Percentiles rank a stretch among this genome's conserved stretches.
Conservation (phyloP, 2,797 vertebrate genomes). For the Sarcoramphus papa region DNA sequence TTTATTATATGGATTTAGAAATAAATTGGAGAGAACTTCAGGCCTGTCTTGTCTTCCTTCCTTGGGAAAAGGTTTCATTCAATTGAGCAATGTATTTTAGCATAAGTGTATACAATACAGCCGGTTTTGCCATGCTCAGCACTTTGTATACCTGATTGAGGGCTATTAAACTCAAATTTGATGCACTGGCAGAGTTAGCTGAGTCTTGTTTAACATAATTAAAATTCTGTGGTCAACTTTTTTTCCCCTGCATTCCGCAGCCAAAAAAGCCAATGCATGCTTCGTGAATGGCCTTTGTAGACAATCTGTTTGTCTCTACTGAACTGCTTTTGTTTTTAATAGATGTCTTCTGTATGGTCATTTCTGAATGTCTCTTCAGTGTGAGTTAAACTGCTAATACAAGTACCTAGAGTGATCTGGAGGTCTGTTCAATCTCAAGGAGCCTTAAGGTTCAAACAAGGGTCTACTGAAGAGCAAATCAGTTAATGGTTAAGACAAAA, state of each 20-base stretch:
- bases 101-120: not conserved
- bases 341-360: slow-evolving; percentile 46
- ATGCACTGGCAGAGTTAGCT: slow-evolving; percentile 30
- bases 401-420: slow-evolving; percentile 69
- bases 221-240: slow-evolving; percentile 60
- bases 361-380: slow-evolving; percentile 72
- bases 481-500: slow-evolving; percentile 70
- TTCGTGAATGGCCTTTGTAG: slow-evolving; percentile 56
- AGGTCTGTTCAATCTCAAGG: slow-evolving; percentile 74
- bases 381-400: slow-evolving; percentile 60
- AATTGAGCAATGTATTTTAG: not conserved
- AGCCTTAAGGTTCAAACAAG: slow-evolving; percentile 68
- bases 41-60: not conserved
- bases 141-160: slow-evolving; percentile 47
- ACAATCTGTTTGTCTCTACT: slow-evolving; percentile 63
- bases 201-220: slow-evolving; percentile 61
- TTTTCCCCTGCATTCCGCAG: not conserved
- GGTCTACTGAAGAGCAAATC: slow-evolving; percentile 66
- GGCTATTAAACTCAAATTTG: slow-evolving; percentile 49
- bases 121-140: not conserved
- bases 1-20: slow-evolving; percentile 33
- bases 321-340: slow-evolving; percentile 65
- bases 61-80: not conserved
- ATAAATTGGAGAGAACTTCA: not conserved
- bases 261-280: slow-evolving; percentile 40